Evolutionary conservation across 2,113 vertebrate species (phyloP), one percentile per base, ranked within the genome.

Genomic region (Sprattus sprattus): DNA sequence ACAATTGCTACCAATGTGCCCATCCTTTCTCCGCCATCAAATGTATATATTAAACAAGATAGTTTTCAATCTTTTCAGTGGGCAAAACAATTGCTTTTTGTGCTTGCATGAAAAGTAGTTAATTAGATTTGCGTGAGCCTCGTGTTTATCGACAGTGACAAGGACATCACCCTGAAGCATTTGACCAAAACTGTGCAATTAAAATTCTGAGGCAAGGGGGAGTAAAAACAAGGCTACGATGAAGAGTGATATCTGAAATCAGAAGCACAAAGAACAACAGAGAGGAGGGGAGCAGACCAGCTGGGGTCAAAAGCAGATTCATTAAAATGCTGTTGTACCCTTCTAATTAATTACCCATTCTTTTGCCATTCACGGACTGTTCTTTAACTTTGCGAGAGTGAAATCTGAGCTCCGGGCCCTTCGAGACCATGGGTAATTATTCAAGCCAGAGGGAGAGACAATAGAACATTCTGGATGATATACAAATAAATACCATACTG

Each of bases 101-200:
- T 71, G 64, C n/a, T 32, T 54, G 47, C 5, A 18, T 54, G 75
- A 81, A 45, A 85, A 81, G 84, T 47, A 80, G 84, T 78, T 81
- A 80, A 85, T 81, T 81, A 85, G 49, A 39, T 52, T 52, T 54
- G 82, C n/a, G 39, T 18, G 6, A 46, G 28, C 57, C 45, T 67
- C 64, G 44, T 78, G n/a, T 78, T 80, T 25, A 20, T 78, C 32
- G 39, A 85, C 50, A 49, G 49, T 52, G 75, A 80, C 84, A 81
- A 81, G 84, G 67, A 71, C 71, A 54, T 85, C 71, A 39, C 84
- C 71, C 75, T 54, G 67, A 71, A 75, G 75, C 83, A 46, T 84
- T 78, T 78, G 25, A 84, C 47, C n/a, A 83, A 57, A 83, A 83
- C 64, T 28, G 64, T 71, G 64, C 64, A 71, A 71, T 71, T 71